These are phyloP conservation scores for Silvanus unidentatus DNA, from an alignment of 2,888 invertebrate species.

Conservation along the genomic window DNA sequence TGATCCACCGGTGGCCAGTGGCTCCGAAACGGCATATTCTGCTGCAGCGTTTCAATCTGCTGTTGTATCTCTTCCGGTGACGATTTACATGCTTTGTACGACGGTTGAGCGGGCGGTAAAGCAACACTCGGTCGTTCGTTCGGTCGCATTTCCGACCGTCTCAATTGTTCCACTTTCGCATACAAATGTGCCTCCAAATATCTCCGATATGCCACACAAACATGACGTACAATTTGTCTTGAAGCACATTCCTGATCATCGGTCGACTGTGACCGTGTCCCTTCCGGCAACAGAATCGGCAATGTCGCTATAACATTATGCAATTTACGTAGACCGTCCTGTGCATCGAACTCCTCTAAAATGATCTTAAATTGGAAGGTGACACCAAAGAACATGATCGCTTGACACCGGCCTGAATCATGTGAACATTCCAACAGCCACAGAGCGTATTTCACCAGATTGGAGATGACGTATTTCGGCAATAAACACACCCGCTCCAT, in stretches of 20 bases:
- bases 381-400: conserved; percentile 95
- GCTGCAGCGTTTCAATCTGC: conserved; percentile 75
- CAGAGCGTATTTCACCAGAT: conserved; percentile 81
- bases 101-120: conserved; percentile 42
- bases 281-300: conserved; percentile 71
- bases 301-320: conserved; percentile 92
- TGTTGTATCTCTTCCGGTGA: conserved; percentile 79
- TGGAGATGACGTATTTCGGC: conserved; percentile 69
- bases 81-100: conserved; percentile 57
- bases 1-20: conserved; percentile 89
- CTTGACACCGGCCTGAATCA: conserved; percentile 95
- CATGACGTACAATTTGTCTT: conserved; percentile 84
- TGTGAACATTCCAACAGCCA: conserved; percentile 92
- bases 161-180: conserved; percentile 67
- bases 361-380: conserved; percentile 91
- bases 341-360: conserved; percentile 86
- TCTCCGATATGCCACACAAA: conserved; percentile 80
- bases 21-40: conserved; percentile 66
- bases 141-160: conserved; percentile 50
- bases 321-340: conserved; percentile 88
- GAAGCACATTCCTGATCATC: conserved; percentile 90
- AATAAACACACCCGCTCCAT: conserved; percentile 92
- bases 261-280: conserved; percentile 57
- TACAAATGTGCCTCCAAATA: conserved; percentile 89
- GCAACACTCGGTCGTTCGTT: conserved; percentile 37